Conservation (phyloP, 2,888 invertebrate species). For the Spisula subtruncata region DNA sequence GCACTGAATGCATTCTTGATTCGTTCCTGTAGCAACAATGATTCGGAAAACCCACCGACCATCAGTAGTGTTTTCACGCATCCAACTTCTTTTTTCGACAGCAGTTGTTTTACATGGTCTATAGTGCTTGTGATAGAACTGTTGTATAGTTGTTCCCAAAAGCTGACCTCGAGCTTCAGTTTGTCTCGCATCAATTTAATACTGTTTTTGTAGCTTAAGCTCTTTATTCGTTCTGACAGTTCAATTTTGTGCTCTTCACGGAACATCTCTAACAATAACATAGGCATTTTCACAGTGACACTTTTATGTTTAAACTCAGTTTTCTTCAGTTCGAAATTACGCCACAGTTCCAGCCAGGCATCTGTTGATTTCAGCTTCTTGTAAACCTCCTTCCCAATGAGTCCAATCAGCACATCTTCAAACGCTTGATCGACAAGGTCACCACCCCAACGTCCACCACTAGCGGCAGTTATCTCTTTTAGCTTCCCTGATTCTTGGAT, state of each 20-base stretch:
- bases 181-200: constrained; percentile 32
- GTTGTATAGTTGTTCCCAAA: constrained; percentile 20
- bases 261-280: neutral
- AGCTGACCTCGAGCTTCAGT: neutral
- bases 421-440: too few relatives aligned
- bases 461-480: too few relatives aligned
- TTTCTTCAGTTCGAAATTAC: neutral
- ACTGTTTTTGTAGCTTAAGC: neutral
- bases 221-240: neutral
- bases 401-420: too few relatives aligned
- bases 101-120: constrained; percentile 18
- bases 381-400: constrained; percentile 7
- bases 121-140: constrained; percentile 17
- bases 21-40: constrained; percentile 22
- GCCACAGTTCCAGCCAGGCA: constrained; percentile 29
- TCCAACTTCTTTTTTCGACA: neutral
- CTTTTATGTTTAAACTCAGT: neutral
- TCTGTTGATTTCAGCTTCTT: neutral
- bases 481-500: too few relatives aligned
- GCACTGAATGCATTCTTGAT: constrained; percentile 24
- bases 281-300: neutral
- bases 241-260: neutral
- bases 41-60: constrained; percentile 53
- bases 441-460: too few relatives aligned
- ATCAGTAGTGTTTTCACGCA: constrained; percentile 29